These are phyloP conservation scores for Microchrysa polita DNA, from an alignment of 2,888 invertebrate genomes.

Conservation along the genomic window DNA sequence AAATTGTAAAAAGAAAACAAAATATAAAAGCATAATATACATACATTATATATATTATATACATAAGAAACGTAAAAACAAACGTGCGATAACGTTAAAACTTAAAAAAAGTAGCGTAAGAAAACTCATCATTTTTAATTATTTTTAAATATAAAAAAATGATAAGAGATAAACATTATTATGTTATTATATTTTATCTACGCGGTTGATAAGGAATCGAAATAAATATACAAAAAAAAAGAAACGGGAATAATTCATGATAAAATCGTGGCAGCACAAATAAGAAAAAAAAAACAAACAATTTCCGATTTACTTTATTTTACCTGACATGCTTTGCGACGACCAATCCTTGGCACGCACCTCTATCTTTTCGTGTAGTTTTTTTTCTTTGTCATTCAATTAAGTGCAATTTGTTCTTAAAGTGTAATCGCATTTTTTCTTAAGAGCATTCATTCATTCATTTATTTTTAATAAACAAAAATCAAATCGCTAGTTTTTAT, in stretches of 20 bases:
- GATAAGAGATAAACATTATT: not conserved
- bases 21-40: not conserved
- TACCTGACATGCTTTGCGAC: no score
- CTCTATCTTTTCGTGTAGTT: no score
- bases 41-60: constrained; percentile 6
- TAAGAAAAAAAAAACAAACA: no score
- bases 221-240: not conserved
- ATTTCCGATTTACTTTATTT: no score
- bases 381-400: no score
- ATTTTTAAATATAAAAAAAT: not conserved
- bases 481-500: no score
- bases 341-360: no score
- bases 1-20: constrained; percentile 7
- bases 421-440: no score
- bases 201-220: not conserved
- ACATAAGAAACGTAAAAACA: constrained; percentile 4
- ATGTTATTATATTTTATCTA: constrained; percentile 13
- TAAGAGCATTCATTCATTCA: no score
- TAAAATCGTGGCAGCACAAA: constrained; percentile 24
- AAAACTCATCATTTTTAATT: constrained; percentile 9
- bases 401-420: no score
- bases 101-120: constrained; percentile 11
- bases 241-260: not conserved
- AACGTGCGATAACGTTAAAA: constrained; percentile 4
- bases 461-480: no score